Evolutionary conservation across 2,888 invertebrate species (phyloP).

Genomic region (Helicoverpa assulta): DNA sequence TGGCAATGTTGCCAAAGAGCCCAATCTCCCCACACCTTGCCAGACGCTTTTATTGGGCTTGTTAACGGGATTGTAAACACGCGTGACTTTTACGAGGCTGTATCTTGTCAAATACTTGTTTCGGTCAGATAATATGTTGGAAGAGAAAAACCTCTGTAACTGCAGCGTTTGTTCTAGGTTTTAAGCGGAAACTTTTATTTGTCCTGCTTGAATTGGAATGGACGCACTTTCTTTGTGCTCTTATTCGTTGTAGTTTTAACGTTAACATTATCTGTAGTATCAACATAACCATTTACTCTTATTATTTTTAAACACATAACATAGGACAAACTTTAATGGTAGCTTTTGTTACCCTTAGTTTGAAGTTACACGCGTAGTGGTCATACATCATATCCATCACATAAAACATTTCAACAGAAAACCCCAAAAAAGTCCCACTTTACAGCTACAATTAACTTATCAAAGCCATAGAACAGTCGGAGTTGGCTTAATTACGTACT

Average conservation of each 20-base stretch:
- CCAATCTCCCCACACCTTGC: slow-evolving; percentile 56
- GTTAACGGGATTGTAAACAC: slow-evolving; percentile 78
- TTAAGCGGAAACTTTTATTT: not conserved
- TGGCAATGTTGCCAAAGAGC: slow-evolving; percentile 58
- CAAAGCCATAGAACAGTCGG: slow-evolving; percentile 42
- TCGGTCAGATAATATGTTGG: slow-evolving; percentile 62
- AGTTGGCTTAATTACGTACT: slow-evolving; percentile 57
- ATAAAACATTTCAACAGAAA: slow-evolving; percentile 2
- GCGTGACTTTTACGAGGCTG: slow-evolving; percentile 74
- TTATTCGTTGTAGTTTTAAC: not conserved
- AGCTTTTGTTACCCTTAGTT: not conserved
- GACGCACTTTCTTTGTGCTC: not conserved
- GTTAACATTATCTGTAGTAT: not conserved
- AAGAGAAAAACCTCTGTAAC: slow-evolving; percentile 40
- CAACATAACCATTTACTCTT: not conserved
- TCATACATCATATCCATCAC: slow-evolving; percentile 1
- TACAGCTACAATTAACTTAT: slow-evolving; percentile 49
- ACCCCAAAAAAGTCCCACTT: slow-evolving; percentile 21
- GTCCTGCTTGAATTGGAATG: slow-evolving; percentile 3
- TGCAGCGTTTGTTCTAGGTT: slow-evolving; percentile 14
- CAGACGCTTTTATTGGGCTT: slow-evolving; percentile 73
- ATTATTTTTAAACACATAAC: not conserved
- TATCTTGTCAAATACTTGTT: slow-evolving; percentile 74
- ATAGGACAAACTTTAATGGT: not conserved
- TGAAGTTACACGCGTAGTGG: not conserved